Base-by-base conservation (phyloP, 2,888 invertebrate genomes). In the Athrips mouffetella region DNA sequence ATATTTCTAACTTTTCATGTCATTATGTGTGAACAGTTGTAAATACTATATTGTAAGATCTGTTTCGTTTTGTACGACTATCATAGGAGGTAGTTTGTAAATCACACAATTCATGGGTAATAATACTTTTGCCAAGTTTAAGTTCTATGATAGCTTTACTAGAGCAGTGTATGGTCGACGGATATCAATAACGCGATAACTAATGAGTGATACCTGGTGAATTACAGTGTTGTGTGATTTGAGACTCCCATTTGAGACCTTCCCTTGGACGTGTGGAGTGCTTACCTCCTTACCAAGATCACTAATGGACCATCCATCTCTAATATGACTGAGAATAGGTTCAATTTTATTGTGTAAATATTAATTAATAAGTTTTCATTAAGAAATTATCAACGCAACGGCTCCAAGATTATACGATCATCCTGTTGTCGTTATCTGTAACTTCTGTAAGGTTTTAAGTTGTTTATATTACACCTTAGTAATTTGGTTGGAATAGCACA, bases 251-350 rank as follows among this genome's bases (percentile, higher is more conserved):
- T 10, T 2, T 8, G 2, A 33, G 33, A 3, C 11, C 8, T 21
- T 39, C 23, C 64, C 57, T 62, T 57, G 33, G 49, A 46, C 51
- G 51, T 29, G 50, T 30, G 40, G 44, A n/a, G 23, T 21, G 30
- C n/a, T 39, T 46, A 33, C 16, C 48, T 27, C 21, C 21, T 49
- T 37, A 47, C 33, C n/a, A 23, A 46, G 23, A 45, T 51, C 46
- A 53, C 47, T 51, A 60, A 57, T 59, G 63, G 60, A 69, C 62
- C 63, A 70, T 62, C 63, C 72, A 70, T 73, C 73, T 77, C 74
- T 75, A 71, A 81, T 82, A 79, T 81, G 83, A 84, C 85, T 86
- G 85, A 85, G 80, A 84, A 81, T 76, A 76, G 84, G 80, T 86
- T 84, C 80, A 84, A 83, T 80, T 75, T 67, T 73, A 45, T 25